Percentiles rank a stretch among this genome's conserved stretches.
These are phyloP conservation scores for Calliphora vicina DNA, from an alignment of 1,140 invertebrate genomes.

Conservation along the genomic window DNA sequence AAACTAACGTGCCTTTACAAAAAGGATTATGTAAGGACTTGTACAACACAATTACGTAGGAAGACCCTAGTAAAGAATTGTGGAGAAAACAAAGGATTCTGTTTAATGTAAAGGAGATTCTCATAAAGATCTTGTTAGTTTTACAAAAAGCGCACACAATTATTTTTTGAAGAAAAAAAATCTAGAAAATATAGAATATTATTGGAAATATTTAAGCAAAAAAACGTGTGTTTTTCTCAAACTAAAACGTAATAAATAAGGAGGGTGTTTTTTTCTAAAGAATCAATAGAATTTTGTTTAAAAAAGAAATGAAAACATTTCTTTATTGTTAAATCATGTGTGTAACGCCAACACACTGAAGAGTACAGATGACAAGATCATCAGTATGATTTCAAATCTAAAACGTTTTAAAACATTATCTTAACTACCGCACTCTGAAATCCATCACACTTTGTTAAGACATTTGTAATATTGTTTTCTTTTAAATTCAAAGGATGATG, in stretches of 20 bases:
- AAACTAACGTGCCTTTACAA: constrained; percentile 8
- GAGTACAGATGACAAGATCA: not conserved
- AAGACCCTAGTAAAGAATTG: not conserved
- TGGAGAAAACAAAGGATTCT: no score
- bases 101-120: not conserved
- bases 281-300: not conserved
- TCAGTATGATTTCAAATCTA: constrained; percentile 19
- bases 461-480: not conserved
- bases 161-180: not conserved
- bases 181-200: not conserved
- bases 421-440: not conserved
- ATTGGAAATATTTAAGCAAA: not conserved
- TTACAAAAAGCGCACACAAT: constrained; percentile 9
- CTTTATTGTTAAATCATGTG: constrained; percentile 36
- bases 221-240: not conserved
- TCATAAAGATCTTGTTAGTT: not conserved
- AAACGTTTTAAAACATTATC: constrained; percentile 1
- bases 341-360: constrained; percentile 32
- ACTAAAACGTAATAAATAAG: not conserved
- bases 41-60: not conserved
- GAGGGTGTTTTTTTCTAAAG: not conserved
- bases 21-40: constrained; percentile 16
- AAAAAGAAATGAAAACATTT: not conserved
- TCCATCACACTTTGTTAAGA: not conserved
- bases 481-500: no score